Evolutionary conservation across 1,140 invertebrate genomes (phyloP), one percentile per base, ranked within the genome.

Genomic region (Diachasmimorpha longicaudata): DNA sequence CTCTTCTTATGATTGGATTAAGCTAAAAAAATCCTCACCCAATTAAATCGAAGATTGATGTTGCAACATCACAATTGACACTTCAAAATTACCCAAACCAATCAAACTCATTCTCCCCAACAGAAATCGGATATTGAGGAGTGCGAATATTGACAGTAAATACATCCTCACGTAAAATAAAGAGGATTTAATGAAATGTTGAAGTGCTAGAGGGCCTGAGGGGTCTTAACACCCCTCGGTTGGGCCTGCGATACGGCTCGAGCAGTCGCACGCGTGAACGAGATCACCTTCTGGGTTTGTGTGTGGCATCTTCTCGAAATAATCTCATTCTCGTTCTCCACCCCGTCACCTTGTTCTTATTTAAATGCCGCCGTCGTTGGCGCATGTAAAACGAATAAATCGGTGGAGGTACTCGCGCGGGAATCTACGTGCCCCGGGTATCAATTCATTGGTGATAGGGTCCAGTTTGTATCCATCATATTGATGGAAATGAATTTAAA

Each of bases 251-350:
- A 44, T 70, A 70, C 16, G 13, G 66, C 44, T 46, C n/a, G 10
- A 37, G 6, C 37, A n/a, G 37, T 39, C 69, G 37, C 37, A 46
- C 14, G 69, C 19, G 37, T 70, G 69, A 46, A 70, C 44, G 42
- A 70, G 44, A 44, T 70, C 37, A 23, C 69, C 70, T 52, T 72
- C 42, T 58, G n/a, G 52, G 52, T 58, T 58, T 69, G 14, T 37
- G 21, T 36, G 42, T 52, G 66, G 63, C 66, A 48, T 44, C 73
- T 67, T 78, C 77, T 81, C 77, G 80, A 81, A 83, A 83, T 84
- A 83, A 83, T 83, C 80, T 81, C 82, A 83, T 82, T 82, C 82
- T 81, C 75, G 79, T 79, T 80, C 63, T 75, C 68, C 78, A 69
- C 75, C 55, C 76, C 68, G 74, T 81, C 78, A 72, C 79, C 80